Conservation (phyloP, 2,888 invertebrate genomes). For the Melipona beecheii region DNA sequence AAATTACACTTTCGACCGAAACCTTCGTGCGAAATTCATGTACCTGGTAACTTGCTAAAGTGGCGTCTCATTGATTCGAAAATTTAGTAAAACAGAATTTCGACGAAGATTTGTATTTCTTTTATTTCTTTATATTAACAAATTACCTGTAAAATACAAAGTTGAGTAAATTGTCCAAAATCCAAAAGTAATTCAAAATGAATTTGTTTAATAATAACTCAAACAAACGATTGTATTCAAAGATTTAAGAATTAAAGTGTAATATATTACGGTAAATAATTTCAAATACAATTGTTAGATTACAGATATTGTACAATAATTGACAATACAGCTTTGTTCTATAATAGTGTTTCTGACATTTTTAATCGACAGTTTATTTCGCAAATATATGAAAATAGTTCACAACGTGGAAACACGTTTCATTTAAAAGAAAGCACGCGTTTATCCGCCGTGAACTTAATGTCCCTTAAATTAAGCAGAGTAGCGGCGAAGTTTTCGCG, state of each 20-base stretch:
- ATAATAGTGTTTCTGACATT: neutral
- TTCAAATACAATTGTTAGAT: too few species aligned
- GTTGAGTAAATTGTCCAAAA: too few species aligned
- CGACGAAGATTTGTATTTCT: too few species aligned
- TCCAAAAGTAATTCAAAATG: too few species aligned
- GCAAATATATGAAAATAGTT: neutral
- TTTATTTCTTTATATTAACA: neutral
- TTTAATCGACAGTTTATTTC: neutral
- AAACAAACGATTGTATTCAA: too few species aligned
- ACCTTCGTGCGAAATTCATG: neutral
- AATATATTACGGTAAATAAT: neutral
- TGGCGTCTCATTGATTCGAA: neutral
- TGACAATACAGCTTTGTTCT: neutral
- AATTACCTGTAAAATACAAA: neutral
- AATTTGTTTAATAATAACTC: too few species aligned
- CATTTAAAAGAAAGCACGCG: conserved; percentile 17
- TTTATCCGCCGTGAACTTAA: conserved; percentile 42
- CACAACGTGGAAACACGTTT: neutral
- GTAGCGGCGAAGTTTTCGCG: conserved; percentile 71
- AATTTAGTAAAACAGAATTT: neutral
- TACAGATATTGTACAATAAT: too few species aligned
- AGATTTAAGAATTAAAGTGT: too few species aligned
- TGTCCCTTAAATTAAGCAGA: conserved; percentile 67
- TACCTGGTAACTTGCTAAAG: neutral
- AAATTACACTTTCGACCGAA: conserved; percentile 25